Evolutionary conservation across 2,797 vertebrate genomes (phyloP).

Genomic region (Danio kyathit): DNA sequence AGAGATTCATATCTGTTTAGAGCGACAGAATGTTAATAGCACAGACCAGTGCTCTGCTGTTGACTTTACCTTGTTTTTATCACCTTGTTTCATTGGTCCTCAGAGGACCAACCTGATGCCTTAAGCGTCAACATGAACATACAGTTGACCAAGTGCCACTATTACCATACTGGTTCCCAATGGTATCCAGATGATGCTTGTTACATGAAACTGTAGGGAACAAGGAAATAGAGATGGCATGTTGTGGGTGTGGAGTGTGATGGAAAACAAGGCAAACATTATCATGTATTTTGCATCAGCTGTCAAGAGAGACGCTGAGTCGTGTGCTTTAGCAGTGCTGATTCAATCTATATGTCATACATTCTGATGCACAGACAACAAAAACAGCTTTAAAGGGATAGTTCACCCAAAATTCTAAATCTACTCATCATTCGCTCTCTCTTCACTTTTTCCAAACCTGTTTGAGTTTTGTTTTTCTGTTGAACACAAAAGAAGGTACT

Average conservation of each 20-base stretch:
- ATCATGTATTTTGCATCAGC: not conserved
- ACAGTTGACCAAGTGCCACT: conserved; percentile 5
- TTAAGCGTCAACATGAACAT: conserved; percentile 15
- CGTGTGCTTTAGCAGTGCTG: not conserved
- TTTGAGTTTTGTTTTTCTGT: no score
- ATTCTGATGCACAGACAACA: not conserved
- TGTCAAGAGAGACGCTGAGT: conserved; percentile 11
- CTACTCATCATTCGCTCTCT: no score
- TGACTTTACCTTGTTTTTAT: conserved; percentile 10
- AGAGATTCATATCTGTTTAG: not conserved
- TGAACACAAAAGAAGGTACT: no score
- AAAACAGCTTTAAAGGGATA: not conserved
- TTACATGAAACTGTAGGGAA: not conserved
- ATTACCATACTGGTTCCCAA: not conserved
- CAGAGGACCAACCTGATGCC: not conserved
- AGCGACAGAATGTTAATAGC: conserved; percentile 19
- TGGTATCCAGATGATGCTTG: not conserved
- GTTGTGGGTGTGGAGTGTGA: not conserved
- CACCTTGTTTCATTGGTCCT: conserved; percentile 4
- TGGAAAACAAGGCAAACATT: not conserved
- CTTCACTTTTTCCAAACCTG: no score
- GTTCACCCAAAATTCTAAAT: no score
- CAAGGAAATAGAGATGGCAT: not conserved
- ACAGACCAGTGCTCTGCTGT: not conserved
- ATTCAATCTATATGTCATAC: not conserved